A percentile compares a stretch with the other conserved stretches of the same genome.
phyloP scores from a whole-genome alignment of 2,888 invertebrate species.

The Brachycybe producta region DNA sequence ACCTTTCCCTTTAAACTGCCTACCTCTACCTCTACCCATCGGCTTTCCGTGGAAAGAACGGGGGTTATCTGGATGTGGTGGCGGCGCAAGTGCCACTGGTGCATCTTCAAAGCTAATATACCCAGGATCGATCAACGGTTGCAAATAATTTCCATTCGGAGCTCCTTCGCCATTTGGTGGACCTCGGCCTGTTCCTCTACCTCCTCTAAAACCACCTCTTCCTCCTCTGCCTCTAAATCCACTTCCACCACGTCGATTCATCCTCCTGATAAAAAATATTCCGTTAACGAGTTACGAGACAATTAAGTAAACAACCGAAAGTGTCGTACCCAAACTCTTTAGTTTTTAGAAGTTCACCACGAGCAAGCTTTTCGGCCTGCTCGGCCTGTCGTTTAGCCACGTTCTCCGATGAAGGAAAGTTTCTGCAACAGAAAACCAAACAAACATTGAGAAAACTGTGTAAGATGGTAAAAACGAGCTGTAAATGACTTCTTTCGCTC shows the following conservation, averaged over 20 bases:
- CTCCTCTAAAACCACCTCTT: too few species aligned
- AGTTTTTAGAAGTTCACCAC: slow-evolving; percentile 49
- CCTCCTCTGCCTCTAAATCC: background rate
- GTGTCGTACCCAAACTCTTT: slow-evolving; percentile 22
- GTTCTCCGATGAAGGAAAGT: slow-evolving; percentile 59
- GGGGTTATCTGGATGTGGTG: too few species aligned
- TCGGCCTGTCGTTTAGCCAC: slow-evolving; percentile 48
- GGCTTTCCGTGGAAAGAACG: too few species aligned
- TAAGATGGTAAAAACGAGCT: background rate
- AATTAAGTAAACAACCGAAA: background rate
- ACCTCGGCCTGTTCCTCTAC: background rate
- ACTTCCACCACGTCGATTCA: too few species aligned
- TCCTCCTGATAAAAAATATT: too few species aligned
- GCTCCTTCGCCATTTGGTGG: background rate
- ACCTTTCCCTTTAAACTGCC: slow-evolving; percentile 21
- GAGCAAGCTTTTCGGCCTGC: slow-evolving; percentile 49
- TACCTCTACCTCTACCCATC: too few species aligned
- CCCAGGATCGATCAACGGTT: too few species aligned
- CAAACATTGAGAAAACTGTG: background rate
- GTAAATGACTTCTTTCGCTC: slow-evolving; percentile 52
- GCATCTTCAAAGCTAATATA: too few species aligned
- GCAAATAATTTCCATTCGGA: too few species aligned
- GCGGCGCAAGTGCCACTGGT: too few species aligned
- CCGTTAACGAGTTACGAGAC: background rate
- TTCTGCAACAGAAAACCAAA: slow-evolving; percentile 34